A percentile compares a stretch with the other conserved stretches of the same genome.
Evolutionary conservation across 2,888 invertebrate genomes (phyloP).

Genomic region (Leptopterna dolabrata): DNA sequence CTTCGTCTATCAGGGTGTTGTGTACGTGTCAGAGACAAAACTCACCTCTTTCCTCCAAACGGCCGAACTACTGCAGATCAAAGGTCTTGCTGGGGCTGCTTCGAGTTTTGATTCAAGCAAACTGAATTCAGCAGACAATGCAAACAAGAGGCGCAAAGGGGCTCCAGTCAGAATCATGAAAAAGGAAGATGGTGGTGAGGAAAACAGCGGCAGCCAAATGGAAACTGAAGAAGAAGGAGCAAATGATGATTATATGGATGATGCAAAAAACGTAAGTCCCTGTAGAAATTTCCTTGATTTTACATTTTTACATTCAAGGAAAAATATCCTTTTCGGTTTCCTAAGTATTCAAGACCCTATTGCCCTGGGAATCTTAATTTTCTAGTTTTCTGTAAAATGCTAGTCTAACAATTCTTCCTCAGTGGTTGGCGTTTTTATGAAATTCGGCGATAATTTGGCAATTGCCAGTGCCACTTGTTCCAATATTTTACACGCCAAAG

Average conservation of each 20-base stretch:
- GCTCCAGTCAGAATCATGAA: slow-evolving; percentile 62
- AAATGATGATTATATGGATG: slow-evolving; percentile 54
- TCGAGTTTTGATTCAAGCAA: slow-evolving; percentile 59
- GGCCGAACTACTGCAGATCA: slow-evolving; percentile 76
- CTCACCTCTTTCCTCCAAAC: slow-evolving; percentile 76
- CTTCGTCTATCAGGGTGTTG: slow-evolving; percentile 80
- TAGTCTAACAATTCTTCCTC: too few relatives aligned
- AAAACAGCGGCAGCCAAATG: slow-evolving; percentile 57
- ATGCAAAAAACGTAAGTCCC: slow-evolving; percentile 51
- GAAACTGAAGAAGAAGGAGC: slow-evolving; percentile 47
- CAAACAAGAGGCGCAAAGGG: slow-evolving; percentile 62
- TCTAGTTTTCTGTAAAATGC: too few relatives aligned
- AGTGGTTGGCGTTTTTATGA: too few relatives aligned
- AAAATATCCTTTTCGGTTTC: too few relatives aligned
- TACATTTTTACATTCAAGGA: too few relatives aligned
- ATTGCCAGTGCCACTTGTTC: too few relatives aligned
- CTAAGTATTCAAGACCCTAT: too few relatives aligned
- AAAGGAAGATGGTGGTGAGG: slow-evolving; percentile 58
- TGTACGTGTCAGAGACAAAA: slow-evolving; percentile 76
- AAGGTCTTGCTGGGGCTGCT: slow-evolving; percentile 72
- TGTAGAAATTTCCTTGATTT: not conserved
- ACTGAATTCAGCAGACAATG: slow-evolving; percentile 46
- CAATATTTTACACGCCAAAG: too few relatives aligned
- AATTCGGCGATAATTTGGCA: too few relatives aligned
- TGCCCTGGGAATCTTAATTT: too few relatives aligned